Conservation (phyloP, 2,888 invertebrate genomes). For the Bimastos eiseni region DNA sequence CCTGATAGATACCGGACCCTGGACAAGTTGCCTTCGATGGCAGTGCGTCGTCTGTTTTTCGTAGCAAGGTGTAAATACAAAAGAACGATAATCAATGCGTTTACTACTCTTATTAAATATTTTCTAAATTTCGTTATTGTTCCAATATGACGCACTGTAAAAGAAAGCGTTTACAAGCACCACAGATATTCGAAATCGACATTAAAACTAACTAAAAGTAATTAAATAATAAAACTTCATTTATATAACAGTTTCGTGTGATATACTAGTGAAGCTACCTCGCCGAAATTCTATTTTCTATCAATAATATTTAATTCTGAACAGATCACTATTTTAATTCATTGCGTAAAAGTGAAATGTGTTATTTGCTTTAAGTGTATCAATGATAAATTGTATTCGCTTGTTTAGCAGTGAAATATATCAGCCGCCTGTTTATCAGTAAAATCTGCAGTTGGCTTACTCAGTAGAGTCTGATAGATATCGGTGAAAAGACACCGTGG, state of each 20-base stretch:
- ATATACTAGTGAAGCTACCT: too few species aligned
- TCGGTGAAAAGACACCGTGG: conserved; percentile 30
- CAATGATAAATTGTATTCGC: neutral
- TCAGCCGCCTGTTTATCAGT: conserved; percentile 8
- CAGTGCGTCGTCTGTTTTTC: neutral
- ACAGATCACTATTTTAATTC: too few species aligned
- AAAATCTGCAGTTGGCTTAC: neutral
- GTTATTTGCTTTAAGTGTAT: too few species aligned
- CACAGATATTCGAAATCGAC: too few species aligned
- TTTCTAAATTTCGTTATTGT: neutral
- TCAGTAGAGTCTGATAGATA: neutral
- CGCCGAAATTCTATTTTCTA: too few species aligned
- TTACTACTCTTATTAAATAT: neutral
- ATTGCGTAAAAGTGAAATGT: too few species aligned
- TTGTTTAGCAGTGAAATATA: neutral
- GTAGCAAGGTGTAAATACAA: neutral
- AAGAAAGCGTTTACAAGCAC: too few species aligned
- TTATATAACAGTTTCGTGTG: too few species aligned
- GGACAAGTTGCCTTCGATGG: conserved; percentile 25
- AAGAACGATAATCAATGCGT: neutral
- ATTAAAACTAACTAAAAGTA: too few species aligned
- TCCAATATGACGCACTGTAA: neutral
- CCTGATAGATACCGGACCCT: conserved; percentile 25
- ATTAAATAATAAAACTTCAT: too few species aligned
- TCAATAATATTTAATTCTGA: too few species aligned